Evolutionary conservation across 2,113 vertebrate species (phyloP).

Genomic region (Tiliqua scincoides): DNA sequence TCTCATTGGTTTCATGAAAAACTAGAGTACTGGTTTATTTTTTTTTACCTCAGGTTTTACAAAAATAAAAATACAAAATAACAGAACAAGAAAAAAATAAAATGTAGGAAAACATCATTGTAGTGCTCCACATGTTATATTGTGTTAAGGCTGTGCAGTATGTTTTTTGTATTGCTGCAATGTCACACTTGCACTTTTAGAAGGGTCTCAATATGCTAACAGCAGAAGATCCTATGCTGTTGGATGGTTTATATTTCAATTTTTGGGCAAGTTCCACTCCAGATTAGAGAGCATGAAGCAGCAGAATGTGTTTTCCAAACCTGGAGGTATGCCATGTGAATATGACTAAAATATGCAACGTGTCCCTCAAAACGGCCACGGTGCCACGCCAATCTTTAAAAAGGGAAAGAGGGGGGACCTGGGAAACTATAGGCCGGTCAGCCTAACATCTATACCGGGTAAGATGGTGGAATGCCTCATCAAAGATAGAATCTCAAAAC

Average conservation of each 20-base stretch:
- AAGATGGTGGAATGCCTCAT: too few relatives aligned
- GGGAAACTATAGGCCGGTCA: too few relatives aligned
- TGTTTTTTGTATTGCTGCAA: background rate
- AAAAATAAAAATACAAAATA: too few relatives aligned
- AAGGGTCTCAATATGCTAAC: fast-evolving
- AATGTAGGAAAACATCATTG: background rate
- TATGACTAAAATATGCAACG: too few relatives aligned
- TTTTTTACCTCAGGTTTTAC: too few relatives aligned
- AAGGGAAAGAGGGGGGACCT: too few relatives aligned
- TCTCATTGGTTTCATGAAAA: background rate
- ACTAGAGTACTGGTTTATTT: background rate
- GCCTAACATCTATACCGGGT: too few relatives aligned
- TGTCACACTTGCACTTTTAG: fast-evolving
- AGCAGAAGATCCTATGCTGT: background rate
- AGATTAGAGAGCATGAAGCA: background rate
- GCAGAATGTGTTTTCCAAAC: background rate
- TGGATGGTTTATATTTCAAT: background rate
- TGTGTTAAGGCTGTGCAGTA: background rate
- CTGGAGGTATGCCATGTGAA: background rate
- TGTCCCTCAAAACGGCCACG: too few relatives aligned
- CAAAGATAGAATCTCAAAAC: too few relatives aligned
- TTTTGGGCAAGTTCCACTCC: slow-evolving; percentile 5
- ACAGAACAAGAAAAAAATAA: too few relatives aligned
- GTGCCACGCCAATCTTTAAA: too few relatives aligned
- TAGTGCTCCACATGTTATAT: background rate